phyloP scores from a whole-genome alignment of 2,797 vertebrate genomes.

The Agapornis canus region DNA sequence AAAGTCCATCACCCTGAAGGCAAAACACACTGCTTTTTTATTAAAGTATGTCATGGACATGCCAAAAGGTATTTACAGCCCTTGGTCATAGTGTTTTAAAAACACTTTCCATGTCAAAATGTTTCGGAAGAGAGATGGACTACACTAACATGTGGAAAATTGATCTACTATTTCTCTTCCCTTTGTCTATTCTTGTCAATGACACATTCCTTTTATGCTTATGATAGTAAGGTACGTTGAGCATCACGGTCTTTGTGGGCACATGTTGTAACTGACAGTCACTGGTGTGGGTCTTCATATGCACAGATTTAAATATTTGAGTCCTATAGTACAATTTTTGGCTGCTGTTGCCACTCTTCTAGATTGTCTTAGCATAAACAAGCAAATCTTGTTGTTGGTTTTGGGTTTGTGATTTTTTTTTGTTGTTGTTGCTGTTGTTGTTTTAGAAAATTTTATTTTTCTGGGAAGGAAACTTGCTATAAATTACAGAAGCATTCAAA shows the following conservation, averaged over 20 bases:
- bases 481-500: background rate
- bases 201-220: background rate
- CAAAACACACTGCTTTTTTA: slow-evolving; percentile 42
- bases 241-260: background rate
- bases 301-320: background rate
- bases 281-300: background rate
- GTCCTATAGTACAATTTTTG: background rate
- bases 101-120: slow-evolving; percentile 50
- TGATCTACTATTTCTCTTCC: background rate
- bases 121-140: slow-evolving; percentile 23
- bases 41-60: slow-evolving; percentile 53
- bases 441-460: background rate
- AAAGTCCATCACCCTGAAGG: slow-evolving; percentile 56
- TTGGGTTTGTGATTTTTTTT: background rate
- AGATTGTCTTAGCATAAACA: background rate
- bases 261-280: background rate
- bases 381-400: background rate
- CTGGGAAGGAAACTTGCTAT: background rate
- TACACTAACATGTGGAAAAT: slow-evolving; percentile 6
- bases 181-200: slow-evolving; percentile 15
- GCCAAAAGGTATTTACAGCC: slow-evolving; percentile 51
- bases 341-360: background rate
- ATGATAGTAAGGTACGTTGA: background rate
- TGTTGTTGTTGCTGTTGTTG: too few relatives aligned
- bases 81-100: slow-evolving; percentile 48